Percentiles rank a stretch among this genome's conserved stretches.
These are phyloP conservation scores for Drosophila asahinai DNA, from an alignment of 1,140 invertebrate species.

Conservation along the genomic window DNA sequence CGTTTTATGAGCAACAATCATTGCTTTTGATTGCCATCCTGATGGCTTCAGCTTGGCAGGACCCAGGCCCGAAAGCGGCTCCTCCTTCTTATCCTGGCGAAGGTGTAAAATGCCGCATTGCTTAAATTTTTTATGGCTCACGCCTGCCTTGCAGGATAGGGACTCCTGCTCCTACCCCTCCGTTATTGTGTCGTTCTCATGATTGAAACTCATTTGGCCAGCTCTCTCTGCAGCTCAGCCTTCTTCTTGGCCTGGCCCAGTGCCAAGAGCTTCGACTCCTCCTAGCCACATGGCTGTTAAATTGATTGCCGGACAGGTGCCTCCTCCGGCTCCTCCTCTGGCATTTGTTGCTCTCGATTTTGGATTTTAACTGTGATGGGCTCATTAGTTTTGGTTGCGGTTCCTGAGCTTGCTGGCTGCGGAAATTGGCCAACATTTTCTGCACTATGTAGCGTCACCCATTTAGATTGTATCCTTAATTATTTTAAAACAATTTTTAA, in stretches of 20 bases:
- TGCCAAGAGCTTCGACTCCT: conserved; percentile 12
- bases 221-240: background rate
- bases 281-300: conserved; percentile 65
- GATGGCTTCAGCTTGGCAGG: conserved; percentile 51
- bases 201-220: conserved; percentile 67
- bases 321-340: background rate
- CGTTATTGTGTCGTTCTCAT: conserved; percentile 66
- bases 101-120: conserved; percentile 79
- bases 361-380: conserved; percentile 42
- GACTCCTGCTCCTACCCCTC: background rate
- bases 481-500: no score
- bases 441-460: conserved; percentile 20
- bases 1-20: conserved; percentile 82
- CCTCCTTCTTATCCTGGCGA: conserved; percentile 33
- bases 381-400: conserved; percentile 60
- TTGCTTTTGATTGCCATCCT: conserved; percentile 80
- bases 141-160: conserved; percentile 25
- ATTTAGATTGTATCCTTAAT: background rate
- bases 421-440: conserved; percentile 40
- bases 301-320: conserved; percentile 66
- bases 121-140: conserved; percentile 75
- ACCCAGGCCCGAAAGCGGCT: conserved; percentile 2
- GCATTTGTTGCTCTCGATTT: conserved; percentile 54
- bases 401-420: conserved; percentile 11
- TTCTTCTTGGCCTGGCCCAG: conserved; percentile 28